phyloP scores from a whole-genome alignment of 1,140 invertebrate species.

The Aphidius ervi region DNA sequence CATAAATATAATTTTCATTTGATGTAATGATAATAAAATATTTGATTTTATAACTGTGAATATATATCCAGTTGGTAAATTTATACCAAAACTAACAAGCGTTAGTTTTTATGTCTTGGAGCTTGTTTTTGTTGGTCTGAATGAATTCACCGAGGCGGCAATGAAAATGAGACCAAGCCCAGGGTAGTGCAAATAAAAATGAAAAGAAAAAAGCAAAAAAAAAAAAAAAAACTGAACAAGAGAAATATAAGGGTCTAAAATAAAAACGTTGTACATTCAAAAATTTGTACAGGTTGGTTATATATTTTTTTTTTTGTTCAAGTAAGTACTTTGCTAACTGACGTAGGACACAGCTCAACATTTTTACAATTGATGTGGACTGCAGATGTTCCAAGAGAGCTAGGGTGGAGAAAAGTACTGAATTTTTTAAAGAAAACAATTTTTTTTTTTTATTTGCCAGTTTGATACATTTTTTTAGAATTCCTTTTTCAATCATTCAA shows the following conservation, averaged over 20 bases:
- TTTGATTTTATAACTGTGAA: no score
- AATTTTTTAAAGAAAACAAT: neutral
- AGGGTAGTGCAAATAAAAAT: conserved; percentile 1
- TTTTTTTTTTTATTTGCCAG: neutral
- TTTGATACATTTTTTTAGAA: conserved; percentile 1
- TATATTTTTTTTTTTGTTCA: neutral
- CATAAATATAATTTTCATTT: no score
- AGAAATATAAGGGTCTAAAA: neutral
- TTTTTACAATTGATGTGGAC: no score
- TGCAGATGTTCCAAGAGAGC: no score
- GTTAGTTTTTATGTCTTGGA: neutral
- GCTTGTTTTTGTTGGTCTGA: neutral
- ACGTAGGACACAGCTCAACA: no score
- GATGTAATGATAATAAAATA: no score
- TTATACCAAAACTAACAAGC: no score
- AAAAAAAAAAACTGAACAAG: no score
- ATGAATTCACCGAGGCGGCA: neutral
- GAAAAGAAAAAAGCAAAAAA: no score
- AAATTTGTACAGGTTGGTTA: neutral
- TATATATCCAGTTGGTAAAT: no score
- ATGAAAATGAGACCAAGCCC: neutral
- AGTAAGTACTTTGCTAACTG: no score
- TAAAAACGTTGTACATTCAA: neutral
- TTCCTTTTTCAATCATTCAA: neutral
- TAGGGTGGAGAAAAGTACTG: neutral